phyloP scores from a whole-genome alignment of 2,888 invertebrate species.

The Nowickia ferox region DNA sequence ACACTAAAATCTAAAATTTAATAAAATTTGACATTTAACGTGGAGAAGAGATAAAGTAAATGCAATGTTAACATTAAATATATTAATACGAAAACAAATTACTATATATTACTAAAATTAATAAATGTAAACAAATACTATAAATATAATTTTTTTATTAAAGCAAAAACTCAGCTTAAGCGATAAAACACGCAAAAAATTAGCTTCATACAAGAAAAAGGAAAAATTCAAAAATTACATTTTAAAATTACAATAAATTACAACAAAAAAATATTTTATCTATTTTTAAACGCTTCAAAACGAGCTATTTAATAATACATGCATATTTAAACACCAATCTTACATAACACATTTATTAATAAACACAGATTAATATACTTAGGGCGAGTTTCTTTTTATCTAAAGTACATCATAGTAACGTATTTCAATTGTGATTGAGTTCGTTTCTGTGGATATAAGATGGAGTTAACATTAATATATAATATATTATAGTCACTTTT shows the following conservation, averaged over 20 bases:
- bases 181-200: constrained; percentile 21
- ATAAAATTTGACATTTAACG: constrained; percentile 46
- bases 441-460: too few relatives aligned
- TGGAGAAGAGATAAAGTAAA: constrained; percentile 67
- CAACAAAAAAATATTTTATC: constrained; percentile 9
- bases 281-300: constrained; percentile 35
- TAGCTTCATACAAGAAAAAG: constrained; percentile 42
- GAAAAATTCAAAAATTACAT: constrained; percentile 57
- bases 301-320: constrained; percentile 19
- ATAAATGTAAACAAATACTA: constrained; percentile 54
- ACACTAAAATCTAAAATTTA: constrained; percentile 35
- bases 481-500: too few relatives aligned
- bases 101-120: constrained; percentile 48
- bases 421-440: too few relatives aligned
- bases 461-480: too few relatives aligned
- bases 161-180: constrained; percentile 56
- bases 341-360: background rate
- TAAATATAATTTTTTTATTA: constrained; percentile 68
- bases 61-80: constrained; percentile 70
- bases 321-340: constrained; percentile 10
- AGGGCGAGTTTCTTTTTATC: background rate
- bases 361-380: background rate
- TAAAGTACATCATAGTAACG: too few relatives aligned
- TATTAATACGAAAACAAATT: constrained; percentile 50
- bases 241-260: constrained; percentile 38